phyloP scores from a whole-genome alignment of 2,113 vertebrate genomes.

The Rynchops niger region DNA sequence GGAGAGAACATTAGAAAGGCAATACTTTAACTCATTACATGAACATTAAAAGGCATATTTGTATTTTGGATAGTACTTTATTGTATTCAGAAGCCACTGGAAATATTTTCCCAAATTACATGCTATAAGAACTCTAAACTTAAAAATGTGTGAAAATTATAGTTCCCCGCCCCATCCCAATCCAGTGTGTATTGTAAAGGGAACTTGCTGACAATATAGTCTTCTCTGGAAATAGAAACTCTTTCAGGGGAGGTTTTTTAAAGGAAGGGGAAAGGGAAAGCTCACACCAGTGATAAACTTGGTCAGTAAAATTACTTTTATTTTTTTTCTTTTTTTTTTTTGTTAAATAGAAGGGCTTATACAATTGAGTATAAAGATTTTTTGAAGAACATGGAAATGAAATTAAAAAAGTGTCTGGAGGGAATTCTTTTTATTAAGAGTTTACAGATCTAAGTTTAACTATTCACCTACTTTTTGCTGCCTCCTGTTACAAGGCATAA shows the following conservation, averaged over 20 bases:
- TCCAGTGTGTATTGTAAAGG: background rate
- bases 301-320: constrained; percentile 59
- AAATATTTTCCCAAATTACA: constrained; percentile 57
- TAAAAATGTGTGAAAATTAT: constrained; percentile 15
- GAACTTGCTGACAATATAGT: background rate
- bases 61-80: constrained; percentile 43
- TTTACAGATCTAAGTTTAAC: constrained; percentile 71
- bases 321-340: background rate
- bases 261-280: constrained; percentile 4
- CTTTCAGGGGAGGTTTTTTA: background rate
- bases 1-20: constrained; percentile 16
- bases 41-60: constrained; percentile 44
- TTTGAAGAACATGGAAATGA: constrained; percentile 33
- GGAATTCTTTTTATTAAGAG: constrained; percentile 73
- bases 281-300: constrained; percentile 9
- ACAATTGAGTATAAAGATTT: constrained; percentile 40
- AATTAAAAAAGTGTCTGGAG: constrained; percentile 49
- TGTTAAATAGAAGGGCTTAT: constrained; percentile 27
- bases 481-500: constrained; percentile 61
- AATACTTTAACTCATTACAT: constrained; percentile 39
- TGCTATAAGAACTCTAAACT: constrained; percentile 8
- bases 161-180: background rate
- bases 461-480: constrained; percentile 58
- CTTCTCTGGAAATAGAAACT: background rate
- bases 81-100: constrained; percentile 37